A percentile compares a stretch with the other conserved stretches of the same genome.
phyloP scores from a whole-genome alignment of 2,113 vertebrate species.

The Cepphus grylle region DNA sequence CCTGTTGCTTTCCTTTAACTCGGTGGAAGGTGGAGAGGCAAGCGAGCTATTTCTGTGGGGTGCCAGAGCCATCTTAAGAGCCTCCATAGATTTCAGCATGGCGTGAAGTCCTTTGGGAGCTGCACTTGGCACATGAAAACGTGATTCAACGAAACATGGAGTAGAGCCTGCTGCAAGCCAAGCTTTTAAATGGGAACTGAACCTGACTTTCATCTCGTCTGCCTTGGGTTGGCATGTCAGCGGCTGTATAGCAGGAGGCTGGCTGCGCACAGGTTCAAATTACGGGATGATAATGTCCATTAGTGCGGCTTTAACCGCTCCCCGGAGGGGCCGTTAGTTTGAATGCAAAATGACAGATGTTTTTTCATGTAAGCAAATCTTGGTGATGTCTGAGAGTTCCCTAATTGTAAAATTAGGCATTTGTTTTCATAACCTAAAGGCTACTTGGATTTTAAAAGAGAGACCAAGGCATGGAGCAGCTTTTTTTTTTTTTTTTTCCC shows the following conservation, averaged over 20 bases:
- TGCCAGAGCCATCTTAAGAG: neutral
- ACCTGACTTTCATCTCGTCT: neutral
- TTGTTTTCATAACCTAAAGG: neutral
- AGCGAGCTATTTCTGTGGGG: neutral
- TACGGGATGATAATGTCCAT: neutral
- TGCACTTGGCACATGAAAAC: neutral
- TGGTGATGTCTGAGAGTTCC: neutral
- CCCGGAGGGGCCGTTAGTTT: neutral
- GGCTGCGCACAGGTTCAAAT: neutral
- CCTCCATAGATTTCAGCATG: neutral
- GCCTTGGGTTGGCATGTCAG: neutral
- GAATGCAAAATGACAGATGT: neutral
- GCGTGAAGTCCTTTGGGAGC: neutral
- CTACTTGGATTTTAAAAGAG: neutral
- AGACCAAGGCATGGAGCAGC: neutral
- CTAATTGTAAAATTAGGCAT: neutral
- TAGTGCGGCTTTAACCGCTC: neutral
- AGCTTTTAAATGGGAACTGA: neutral
- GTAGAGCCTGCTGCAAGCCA: neutral
- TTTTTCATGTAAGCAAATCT: neutral
- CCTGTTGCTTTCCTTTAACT: neutral
- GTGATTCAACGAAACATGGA: neutral
- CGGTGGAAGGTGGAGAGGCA: neutral
- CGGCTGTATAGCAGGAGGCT: neutral
- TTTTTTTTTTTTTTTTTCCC: neutral